A percentile compares a stretch with the other conserved stretches of the same genome.
Conservation (phyloP, 2,888 invertebrate genomes). For the Rhogogaster chlorosoma region DNA sequence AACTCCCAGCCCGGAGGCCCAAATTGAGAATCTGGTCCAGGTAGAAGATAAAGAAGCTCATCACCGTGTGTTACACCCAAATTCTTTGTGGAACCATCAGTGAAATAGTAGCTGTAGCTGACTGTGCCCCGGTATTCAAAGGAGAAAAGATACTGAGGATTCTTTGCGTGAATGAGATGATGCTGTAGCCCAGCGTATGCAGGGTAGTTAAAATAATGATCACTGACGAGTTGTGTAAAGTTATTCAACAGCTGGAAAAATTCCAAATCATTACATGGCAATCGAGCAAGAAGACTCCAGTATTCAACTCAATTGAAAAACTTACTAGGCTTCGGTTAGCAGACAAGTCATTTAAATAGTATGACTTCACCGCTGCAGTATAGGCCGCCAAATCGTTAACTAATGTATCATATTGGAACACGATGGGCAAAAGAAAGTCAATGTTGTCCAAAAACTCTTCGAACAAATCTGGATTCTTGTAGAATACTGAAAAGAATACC, state of each 20-base stretch:
- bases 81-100: constrained; percentile 5
- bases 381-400: neutral
- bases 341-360: constrained; percentile 1
- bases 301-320: neutral
- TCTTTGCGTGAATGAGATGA: neutral
- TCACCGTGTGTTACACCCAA: constrained; percentile 20
- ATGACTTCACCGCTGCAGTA: neutral
- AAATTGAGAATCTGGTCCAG: constrained; percentile 9
- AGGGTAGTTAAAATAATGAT: neutral
- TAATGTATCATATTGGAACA: neutral
- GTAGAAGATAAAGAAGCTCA: constrained; percentile 17
- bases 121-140: constrained; percentile 31
- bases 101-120: constrained; percentile 32
- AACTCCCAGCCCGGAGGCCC: neutral
- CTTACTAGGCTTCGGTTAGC: neutral
- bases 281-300: neutral
- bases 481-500: neutral
- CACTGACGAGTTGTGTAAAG: neutral
- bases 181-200: neutral
- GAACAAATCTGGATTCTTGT: neutral
- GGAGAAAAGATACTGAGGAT: constrained; percentile 6
- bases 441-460: neutral
- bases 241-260: constrained; percentile 4
- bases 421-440: neutral
- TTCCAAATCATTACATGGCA: neutral